A percentile compares a stretch with the other conserved stretches of the same genome.
Evolutionary conservation across 2,797 vertebrate genomes (phyloP).

Genomic region (Poecilia picta): DNA sequence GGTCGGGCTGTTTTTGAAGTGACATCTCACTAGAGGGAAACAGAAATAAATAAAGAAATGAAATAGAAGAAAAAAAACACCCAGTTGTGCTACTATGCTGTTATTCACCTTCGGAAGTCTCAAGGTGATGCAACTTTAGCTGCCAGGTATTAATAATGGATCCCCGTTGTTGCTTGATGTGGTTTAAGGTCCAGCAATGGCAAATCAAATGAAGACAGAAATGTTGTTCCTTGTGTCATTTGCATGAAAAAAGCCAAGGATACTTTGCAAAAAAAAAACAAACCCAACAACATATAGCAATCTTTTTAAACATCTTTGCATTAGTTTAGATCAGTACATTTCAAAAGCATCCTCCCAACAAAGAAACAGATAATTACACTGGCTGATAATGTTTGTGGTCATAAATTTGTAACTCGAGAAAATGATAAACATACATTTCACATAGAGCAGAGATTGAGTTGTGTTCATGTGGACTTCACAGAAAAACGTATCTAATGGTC

Average conservation of each 20-base stretch:
- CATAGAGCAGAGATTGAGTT: background rate
- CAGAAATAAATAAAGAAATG: constrained; percentile 69
- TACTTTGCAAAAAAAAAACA: background rate
- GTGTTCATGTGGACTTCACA: background rate
- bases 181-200: constrained; percentile 65
- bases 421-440: constrained; percentile 2
- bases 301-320: background rate
- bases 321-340: constrained; percentile 15
- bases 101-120: constrained; percentile 79
- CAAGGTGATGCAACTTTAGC: constrained; percentile 79
- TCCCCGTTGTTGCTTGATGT: constrained; percentile 64
- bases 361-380: constrained; percentile 14
- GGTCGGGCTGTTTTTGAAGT: constrained; percentile 76
- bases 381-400: constrained; percentile 18
- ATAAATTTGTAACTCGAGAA: background rate
- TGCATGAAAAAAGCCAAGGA: constrained; percentile 12
- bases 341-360: constrained; percentile 9
- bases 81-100: constrained; percentile 66
- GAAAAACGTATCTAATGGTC: background rate
- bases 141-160: constrained; percentile 74
- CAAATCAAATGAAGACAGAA: constrained; percentile 61
- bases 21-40: constrained; percentile 77
- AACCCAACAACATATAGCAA: background rate
- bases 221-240: constrained; percentile 39
- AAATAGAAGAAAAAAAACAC: constrained; percentile 45